Base-by-base conservation (phyloP, 2,888 invertebrate genomes). In the Uloborus plumipes region DNA sequence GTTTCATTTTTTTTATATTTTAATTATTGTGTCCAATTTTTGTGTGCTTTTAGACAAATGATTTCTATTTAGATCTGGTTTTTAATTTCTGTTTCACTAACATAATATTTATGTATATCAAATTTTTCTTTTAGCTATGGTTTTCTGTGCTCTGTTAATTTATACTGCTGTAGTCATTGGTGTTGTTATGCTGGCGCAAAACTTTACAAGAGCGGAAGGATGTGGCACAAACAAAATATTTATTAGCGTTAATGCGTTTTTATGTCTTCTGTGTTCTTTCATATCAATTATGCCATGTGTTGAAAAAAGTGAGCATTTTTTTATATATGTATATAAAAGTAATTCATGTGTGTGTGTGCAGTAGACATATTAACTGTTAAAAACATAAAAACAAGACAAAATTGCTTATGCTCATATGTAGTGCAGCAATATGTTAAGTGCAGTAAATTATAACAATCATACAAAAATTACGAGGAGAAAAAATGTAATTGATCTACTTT, bases 151-250 rank as follows among this genome's bases (percentile, higher is more conserved):
- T 6, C 84, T 88, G 18, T 14, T 89, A 16, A 87, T 89, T 72
- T 89, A 88, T 84, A 75, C 86, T 31, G 78, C 87, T 15, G 86
- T 88, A 18, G 86, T 88, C 16, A 86, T 86, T 39, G 89, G 88
- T n/a, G 86, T 87, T 15, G 86, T 89, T 18, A 84, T 89, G 20
- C 85, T 90, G 26, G 89, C 88, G 81, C 85, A 88, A 70, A 88
- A 87, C 85, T 90, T 88, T 85, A 89, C 89, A 7, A 85, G 87
- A 13, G 84, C 85, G 14, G 86, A 88, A 47, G 88, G 88, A 31
- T 90, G 90, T 82, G 83, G 85, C 16, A 87, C 88, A 65, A 90
- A 90, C 86, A 88, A 89, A 81, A 87, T 89, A 51, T 89, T 90
- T 79, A 88, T 90, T 26, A 87, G 88, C 15, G 86, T 89, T 72